Percentiles rank a stretch among this genome's conserved stretches.
These are phyloP conservation scores for Geophilus truncorum DNA, from an alignment of 2,888 invertebrate genomes.

Conservation along the genomic window DNA sequence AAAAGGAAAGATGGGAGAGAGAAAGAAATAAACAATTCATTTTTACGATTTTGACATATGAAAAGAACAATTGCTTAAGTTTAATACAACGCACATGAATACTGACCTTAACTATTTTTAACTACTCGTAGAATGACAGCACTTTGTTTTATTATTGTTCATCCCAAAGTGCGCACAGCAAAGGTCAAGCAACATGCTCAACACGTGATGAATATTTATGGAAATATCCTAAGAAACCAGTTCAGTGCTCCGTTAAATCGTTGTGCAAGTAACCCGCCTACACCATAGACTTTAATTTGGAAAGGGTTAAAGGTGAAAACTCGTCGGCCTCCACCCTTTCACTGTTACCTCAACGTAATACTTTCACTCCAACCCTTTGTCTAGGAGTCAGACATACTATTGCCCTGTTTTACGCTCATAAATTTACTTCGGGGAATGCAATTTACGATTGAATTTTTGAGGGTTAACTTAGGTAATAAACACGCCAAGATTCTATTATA, in stretches of 20 bases:
- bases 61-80: neutral
- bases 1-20: neutral
- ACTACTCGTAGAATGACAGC: neutral
- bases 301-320: neutral
- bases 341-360: neutral
- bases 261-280: constrained; percentile 15
- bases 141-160: neutral
- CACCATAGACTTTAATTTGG: neutral
- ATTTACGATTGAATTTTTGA: neutral
- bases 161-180: neutral
- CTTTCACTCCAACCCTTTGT: neutral
- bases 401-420: neutral
- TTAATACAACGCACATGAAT: neutral
- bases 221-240: constrained; percentile 3
- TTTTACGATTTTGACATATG: neutral
- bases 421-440: neutral
- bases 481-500: neutral
- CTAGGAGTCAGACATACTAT: neutral
- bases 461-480: neutral
- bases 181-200: neutral
- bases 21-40: neutral
- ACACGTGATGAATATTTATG: neutral
- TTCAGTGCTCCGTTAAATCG: neutral
- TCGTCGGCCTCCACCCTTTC: constrained; percentile 11
- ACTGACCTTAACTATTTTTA: constrained; percentile 1